Conservation (phyloP, 2,888 invertebrate genomes). For the Caenorhabditis panamensis region DNA sequence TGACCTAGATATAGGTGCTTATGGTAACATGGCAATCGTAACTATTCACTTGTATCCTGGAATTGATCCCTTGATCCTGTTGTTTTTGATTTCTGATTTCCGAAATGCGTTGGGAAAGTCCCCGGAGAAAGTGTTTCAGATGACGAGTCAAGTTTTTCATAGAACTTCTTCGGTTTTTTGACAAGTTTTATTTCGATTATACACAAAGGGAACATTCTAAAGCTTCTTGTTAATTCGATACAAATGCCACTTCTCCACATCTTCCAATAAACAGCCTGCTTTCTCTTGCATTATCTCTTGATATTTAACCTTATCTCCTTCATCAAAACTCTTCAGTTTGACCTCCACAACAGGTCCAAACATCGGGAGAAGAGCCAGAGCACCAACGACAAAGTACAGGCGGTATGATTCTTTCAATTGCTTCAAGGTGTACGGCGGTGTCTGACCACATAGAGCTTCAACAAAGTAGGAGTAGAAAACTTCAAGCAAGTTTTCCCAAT, state of each 20-base stretch:
- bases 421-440: slow-evolving; percentile 51
- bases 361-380: slow-evolving; percentile 32
- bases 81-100: slow-evolving; percentile 32
- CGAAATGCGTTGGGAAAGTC: slow-evolving; percentile 5
- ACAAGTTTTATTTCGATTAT: too few species aligned
- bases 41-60: slow-evolving; percentile 35
- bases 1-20: slow-evolving; percentile 13
- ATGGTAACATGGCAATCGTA: slow-evolving; percentile 31
- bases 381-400: slow-evolving; percentile 20
- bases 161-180: background rate
- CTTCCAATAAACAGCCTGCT: slow-evolving; percentile 33
- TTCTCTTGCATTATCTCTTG: slow-evolving; percentile 23
- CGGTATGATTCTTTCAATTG: slow-evolving; percentile 57
- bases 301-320: background rate
- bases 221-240: background rate
- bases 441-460: slow-evolving; percentile 22
- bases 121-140: background rate
- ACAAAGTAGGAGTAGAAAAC: slow-evolving; percentile 52
- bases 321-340: slow-evolving; percentile 13
- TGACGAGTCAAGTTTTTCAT: background rate
- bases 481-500: slow-evolving; percentile 51
- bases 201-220: too few species aligned
- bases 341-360: slow-evolving; percentile 31
- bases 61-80: slow-evolving; percentile 32
- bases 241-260: slow-evolving; percentile 29